Evolutionary conservation across 2,797 vertebrate species (phyloP), one percentile per base, ranked within the genome.

Genomic region (Chaetophractus vellerosus): DNA sequence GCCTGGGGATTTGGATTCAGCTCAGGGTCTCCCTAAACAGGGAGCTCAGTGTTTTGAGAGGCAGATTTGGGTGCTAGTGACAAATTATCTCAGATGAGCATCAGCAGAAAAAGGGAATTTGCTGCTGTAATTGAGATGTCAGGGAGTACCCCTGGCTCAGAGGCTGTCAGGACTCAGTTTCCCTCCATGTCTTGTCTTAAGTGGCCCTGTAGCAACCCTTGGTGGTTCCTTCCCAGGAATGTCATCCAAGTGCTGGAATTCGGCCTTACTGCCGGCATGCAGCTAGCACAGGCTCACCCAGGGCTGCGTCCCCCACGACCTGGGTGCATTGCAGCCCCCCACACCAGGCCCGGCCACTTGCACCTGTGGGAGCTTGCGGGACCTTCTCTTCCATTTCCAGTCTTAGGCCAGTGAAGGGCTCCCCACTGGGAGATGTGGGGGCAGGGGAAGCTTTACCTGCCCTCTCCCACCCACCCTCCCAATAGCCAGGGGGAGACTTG

Each of bases 251-350:
- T 16, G 3, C 55, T 24, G 16, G 38, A 18, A 12, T 38, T 74
- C 66, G n/a, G 26, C 64, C 52, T 50, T 61, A 10, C 41, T 66
- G 38, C 16, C 33, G 50, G 72, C 52, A 45, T 48, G 6, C 5
- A 24, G 5, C 57, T 24, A n/a, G 36, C 26, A 7, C 15, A n/a
- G 45, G 10, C 12, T 16, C 41, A 11, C n/a, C 48, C 38, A 18
- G 45, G 21, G 26, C 61, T 31, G 9, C 52, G 2, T 45, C 28
- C 33, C 74, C 7, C 14, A 21, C 21, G 63, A 26, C 52, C 59
- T 8, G 28, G 48, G 50, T 5, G 1, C 31, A 19, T n/a, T n/a
- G n/a, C n/a, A n/a, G n/a, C 28, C 71, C 1, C 0, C 31, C 18
- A 71, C 31, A 18, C 76, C 50, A 21, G 48, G 26, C 80, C 15